phyloP scores from a whole-genome alignment of 2,888 invertebrate genomes.

The Ochlodes sylvanus region DNA sequence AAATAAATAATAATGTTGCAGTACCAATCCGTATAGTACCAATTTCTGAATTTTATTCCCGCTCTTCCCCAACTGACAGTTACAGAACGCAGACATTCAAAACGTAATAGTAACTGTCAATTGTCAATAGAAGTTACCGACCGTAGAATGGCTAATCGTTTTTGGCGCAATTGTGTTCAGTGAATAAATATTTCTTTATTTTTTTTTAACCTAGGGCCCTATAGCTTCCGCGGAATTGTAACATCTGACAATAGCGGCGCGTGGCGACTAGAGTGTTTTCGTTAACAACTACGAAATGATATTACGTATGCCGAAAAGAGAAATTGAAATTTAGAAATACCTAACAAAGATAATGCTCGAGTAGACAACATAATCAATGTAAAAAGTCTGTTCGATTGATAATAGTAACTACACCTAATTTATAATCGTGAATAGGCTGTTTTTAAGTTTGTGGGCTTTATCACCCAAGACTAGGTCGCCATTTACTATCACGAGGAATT shows the following conservation, averaged over 20 bases:
- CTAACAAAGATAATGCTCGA: too few relatives aligned
- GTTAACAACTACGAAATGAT: slow-evolving; percentile 46
- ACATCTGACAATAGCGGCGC: slow-evolving; percentile 68
- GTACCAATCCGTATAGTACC: too few relatives aligned
- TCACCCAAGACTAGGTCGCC: too few relatives aligned
- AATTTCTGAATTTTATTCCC: background rate
- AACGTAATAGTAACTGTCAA: slow-evolving; percentile 38
- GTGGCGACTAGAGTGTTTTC: slow-evolving; percentile 77
- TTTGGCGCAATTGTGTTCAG: slow-evolving; percentile 68
- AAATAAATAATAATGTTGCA: too few relatives aligned
- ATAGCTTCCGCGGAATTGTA: slow-evolving; percentile 66
- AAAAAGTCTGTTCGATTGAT: too few relatives aligned
- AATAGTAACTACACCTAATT: too few relatives aligned
- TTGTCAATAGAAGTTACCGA: slow-evolving; percentile 54
- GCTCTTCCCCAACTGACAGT: slow-evolving; percentile 12
- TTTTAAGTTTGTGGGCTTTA: too few relatives aligned
- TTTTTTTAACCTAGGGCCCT: slow-evolving; percentile 52
- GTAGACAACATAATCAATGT: too few relatives aligned
- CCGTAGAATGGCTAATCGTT: slow-evolving; percentile 65
- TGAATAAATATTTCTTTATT: slow-evolving; percentile 74
- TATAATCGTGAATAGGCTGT: too few relatives aligned
- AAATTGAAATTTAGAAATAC: background rate
- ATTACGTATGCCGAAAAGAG: slow-evolving; percentile 4
- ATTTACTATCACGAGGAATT: too few relatives aligned
- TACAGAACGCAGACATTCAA: slow-evolving; percentile 33